Percentiles rank a stretch among this genome's conserved stretches.
phyloP scores from a whole-genome alignment of 2,113 vertebrate genomes.

The Tapirus terrestris region DNA sequence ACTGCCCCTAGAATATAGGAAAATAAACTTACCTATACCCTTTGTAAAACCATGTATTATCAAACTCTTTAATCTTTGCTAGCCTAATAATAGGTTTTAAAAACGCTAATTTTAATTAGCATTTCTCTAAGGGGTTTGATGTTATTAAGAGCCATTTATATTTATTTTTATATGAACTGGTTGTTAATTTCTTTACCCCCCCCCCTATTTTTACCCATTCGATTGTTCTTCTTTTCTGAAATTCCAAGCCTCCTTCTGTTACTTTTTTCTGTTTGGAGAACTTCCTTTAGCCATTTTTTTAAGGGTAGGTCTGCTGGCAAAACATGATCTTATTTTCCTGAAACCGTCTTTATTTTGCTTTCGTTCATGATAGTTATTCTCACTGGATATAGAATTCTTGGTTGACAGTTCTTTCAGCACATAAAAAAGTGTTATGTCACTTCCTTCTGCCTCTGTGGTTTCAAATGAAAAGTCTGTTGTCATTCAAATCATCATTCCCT shows the following conservation, averaged over 20 bases:
- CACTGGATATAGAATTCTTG: not conserved
- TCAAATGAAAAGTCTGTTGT: not conserved
- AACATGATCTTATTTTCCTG: not conserved
- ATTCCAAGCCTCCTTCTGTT: not conserved
- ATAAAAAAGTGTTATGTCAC: not conserved
- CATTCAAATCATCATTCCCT: not conserved
- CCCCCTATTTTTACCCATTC: not conserved
- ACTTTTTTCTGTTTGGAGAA: not conserved
- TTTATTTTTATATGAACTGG: not conserved
- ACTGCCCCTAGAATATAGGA: not conserved
- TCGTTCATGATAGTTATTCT: not conserved
- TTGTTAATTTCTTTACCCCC: not conserved
- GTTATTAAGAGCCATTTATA: not conserved
- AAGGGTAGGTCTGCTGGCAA: not conserved
- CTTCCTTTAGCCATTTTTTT: not conserved
- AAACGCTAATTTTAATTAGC: not conserved
- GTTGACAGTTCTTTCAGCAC: not conserved
- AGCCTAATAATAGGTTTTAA: not conserved
- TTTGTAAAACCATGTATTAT: not conserved
- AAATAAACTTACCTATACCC: not conserved
- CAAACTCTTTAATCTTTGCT: not conserved
- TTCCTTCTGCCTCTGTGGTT: not conserved
- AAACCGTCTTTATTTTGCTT: not conserved
- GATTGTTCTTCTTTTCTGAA: not conserved
- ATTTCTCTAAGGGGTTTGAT: not conserved